phyloP scores from a whole-genome alignment of 2,888 invertebrate species.

The Perithous albicinctus region DNA sequence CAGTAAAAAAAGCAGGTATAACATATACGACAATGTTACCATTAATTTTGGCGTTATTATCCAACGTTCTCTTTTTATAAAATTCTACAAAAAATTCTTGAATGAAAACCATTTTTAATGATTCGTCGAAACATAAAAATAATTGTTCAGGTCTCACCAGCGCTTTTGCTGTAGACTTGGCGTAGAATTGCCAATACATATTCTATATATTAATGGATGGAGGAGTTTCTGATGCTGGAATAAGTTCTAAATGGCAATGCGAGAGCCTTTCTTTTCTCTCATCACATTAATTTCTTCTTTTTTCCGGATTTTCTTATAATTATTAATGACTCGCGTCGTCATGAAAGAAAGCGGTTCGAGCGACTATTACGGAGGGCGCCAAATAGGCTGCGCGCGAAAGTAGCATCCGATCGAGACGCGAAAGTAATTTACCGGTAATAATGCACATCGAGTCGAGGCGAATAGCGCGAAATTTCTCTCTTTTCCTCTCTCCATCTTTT shows the following conservation, averaged over 20 bases:
- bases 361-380: neutral
- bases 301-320: slow-evolving; percentile 35
- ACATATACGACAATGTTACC: too few relatives aligned
- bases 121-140: too few relatives aligned
- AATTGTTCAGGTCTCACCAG: neutral
- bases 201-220: neutral
- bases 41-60: too few relatives aligned
- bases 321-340: slow-evolving; percentile 41
- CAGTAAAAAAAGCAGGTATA: too few relatives aligned
- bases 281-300: slow-evolving; percentile 21
- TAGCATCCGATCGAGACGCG: slow-evolving; percentile 27
- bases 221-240: neutral
- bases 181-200: neutral
- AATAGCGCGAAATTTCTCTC: slow-evolving; percentile 23
- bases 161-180: neutral
- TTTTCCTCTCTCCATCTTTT: too few relatives aligned
- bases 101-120: too few relatives aligned
- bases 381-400: slow-evolving; percentile 37
- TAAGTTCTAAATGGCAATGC: neutral
- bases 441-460: slow-evolving; percentile 49
- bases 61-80: too few relatives aligned
- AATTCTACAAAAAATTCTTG: too few relatives aligned
- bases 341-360: slow-evolving; percentile 31
- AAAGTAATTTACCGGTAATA: slow-evolving; percentile 47
- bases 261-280: slow-evolving; percentile 33